Evolutionary conservation across 2,113 vertebrate genomes (phyloP), one percentile per base, ranked within the genome.

Genomic region (Anthoscopus minutus): DNA sequence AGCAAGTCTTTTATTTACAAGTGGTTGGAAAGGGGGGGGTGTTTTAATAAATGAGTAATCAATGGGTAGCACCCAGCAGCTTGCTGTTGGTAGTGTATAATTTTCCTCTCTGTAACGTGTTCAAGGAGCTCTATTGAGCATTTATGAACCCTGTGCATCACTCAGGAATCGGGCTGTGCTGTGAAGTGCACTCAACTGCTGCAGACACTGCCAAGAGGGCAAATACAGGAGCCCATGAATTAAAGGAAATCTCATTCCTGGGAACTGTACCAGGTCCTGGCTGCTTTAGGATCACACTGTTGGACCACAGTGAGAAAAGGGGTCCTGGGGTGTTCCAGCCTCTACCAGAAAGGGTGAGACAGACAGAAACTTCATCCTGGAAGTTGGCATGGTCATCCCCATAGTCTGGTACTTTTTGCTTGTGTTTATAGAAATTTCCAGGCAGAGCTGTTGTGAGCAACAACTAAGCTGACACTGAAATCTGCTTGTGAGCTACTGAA

Each of bases 1-100:
- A 82, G 48, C 45, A 61, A 61, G 53, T 7, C 66, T 67, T 87
- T 90, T 81, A 67, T 81, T 88, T 81, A n/a, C 30, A 44, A 71
- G 76, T 0, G 1, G 28, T 47, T 79, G 53, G 92, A 62, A 88
- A 64, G 44, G 31, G 22, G 16, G 28, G 31, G 31, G 20, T 87
- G 42, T 85, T 94, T 76, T 85, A 89, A 76, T 84, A 78, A 93
- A 81, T 79, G 81, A 74, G 89, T 76, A 91, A 87, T 87, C 84
- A 48, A 50, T 24, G 77, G 57, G 93, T 74, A 93, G 89, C 73
- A 92, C 66, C 66, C 65, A 56, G 54, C 76, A 82, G 48, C 64
- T 44, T 93, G 58, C 53, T 67, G 61, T 51, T 0, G 0, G 20
- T 33, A 69, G 57, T 1, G 2, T 82, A 12, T 67, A 60, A 81